phyloP scores from a whole-genome alignment of 2,888 invertebrate genomes.

The Steinernema scapterisci region DNA sequence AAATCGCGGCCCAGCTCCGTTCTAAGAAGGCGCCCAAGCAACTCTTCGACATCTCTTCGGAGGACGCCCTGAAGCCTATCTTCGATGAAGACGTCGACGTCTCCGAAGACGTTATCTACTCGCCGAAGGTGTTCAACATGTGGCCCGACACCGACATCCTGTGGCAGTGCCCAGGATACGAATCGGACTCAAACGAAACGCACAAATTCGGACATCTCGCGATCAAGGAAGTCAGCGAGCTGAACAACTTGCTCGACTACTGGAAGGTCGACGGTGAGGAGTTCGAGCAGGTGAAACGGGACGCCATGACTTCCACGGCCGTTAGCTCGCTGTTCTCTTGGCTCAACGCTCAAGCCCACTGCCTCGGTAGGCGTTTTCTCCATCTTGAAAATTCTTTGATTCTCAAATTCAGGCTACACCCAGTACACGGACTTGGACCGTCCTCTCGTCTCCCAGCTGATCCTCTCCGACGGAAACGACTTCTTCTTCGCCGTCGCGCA shows the following conservation, averaged over 20 bases:
- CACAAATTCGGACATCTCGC: constrained; percentile 54
- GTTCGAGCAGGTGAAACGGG: constrained; percentile 37
- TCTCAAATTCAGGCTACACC: constrained; percentile 76
- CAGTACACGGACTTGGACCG: constrained; percentile 87
- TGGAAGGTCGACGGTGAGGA: constrained; percentile 54
- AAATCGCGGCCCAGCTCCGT: constrained; percentile 54
- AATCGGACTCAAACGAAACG: constrained; percentile 55
- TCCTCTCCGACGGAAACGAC: constrained; percentile 83
- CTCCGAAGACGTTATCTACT: constrained; percentile 48
- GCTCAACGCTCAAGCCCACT: constrained; percentile 65
- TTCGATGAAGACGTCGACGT: constrained; percentile 41
- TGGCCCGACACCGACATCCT: constrained; percentile 60
- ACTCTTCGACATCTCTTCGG: constrained; percentile 37
- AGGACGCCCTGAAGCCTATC: constrained; percentile 36
- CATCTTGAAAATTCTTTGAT: not conserved
- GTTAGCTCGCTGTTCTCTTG: constrained; percentile 61
- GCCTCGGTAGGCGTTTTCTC: constrained; percentile 47
- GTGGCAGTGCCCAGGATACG: constrained; percentile 66
- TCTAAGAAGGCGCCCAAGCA: constrained; percentile 41
- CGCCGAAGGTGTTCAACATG: constrained; percentile 59
- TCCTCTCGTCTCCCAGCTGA: constrained; percentile 84
- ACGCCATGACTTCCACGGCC: constrained; percentile 52
- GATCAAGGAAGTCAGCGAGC: constrained; percentile 52
- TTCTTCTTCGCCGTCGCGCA: constrained; percentile 90
- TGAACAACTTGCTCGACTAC: constrained; percentile 45